A percentile compares a stretch with the other conserved stretches of the same genome.
Evolutionary conservation across 2,797 vertebrate species (phyloP).

Genomic region (Aeoliscus strigatus): DNA sequence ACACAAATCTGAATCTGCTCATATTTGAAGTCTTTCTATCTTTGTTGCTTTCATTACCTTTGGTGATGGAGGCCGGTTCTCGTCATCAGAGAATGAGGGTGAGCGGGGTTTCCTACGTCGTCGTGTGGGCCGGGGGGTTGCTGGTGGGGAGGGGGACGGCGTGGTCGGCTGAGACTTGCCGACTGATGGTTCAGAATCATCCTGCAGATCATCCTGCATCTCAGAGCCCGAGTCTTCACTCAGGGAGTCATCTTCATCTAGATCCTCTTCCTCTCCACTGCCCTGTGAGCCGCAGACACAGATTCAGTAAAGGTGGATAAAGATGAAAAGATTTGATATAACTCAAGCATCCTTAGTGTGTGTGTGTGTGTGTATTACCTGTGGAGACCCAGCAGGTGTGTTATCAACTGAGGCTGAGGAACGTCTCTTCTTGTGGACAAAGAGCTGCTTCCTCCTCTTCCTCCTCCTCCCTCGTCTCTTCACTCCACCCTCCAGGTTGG

Average conservation of each 20-base stretch:
- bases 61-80: slow-evolving; percentile 89
- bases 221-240: slow-evolving; percentile 92
- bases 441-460: slow-evolving; percentile 95
- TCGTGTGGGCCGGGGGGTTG: slow-evolving; percentile 77
- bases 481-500: slow-evolving; percentile 88
- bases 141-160: slow-evolving; percentile 78
- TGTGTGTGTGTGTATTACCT: slow-evolving; percentile 70
- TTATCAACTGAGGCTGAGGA: slow-evolving; percentile 92
- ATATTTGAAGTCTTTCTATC: background rate
- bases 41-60: slow-evolving; percentile 75
- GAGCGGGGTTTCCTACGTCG: slow-evolving; percentile 83
- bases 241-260: slow-evolving; percentile 92
- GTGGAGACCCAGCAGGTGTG: slow-evolving; percentile 93
- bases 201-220: slow-evolving; percentile 88
- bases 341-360: too few species aligned
- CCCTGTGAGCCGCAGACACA: slow-evolving; percentile 70
- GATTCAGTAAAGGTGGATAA: too few species aligned
- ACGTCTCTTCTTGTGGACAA: slow-evolving; percentile 96
- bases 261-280: slow-evolving; percentile 91
- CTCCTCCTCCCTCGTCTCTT: slow-evolving; percentile 90
- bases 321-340: too few species aligned
- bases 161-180: slow-evolving; percentile 88
- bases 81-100: slow-evolving; percentile 89
- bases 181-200: slow-evolving; percentile 89
- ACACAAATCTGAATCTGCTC: too few species aligned